These are phyloP conservation scores for Iguana delicatissima DNA, from an alignment of 2,797 vertebrate species.

Conservation along the genomic window DNA sequence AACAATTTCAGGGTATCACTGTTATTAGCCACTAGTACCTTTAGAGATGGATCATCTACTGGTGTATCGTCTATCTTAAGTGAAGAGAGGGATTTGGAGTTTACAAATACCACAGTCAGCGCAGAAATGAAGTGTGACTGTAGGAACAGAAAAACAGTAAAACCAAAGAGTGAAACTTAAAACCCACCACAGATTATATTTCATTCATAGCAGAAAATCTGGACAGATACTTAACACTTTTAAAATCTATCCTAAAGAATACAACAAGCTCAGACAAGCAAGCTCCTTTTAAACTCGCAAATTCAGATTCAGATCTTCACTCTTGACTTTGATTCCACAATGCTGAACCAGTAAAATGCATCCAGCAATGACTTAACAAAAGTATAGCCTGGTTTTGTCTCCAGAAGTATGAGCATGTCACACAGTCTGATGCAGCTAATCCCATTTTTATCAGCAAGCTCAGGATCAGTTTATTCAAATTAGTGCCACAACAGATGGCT, in stretches of 20 bases:
- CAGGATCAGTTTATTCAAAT: not conserved
- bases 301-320: not conserved
- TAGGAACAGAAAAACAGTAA: constrained; percentile 50
- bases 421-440: not conserved
- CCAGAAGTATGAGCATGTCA: not conserved
- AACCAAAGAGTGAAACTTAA: not conserved
- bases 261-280: not conserved
- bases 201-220: not conserved
- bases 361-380: too few species aligned
- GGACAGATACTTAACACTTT: not conserved
- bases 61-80: constrained; percentile 98
- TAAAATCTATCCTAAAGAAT: not conserved
- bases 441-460: not conserved
- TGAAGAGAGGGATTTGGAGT: constrained; percentile 97
- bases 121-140: constrained; percentile 99
- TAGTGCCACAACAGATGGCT: too few species aligned
- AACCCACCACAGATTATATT: not conserved
- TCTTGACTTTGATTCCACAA: not conserved
- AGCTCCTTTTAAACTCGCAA: not conserved
- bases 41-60: constrained; percentile 96
- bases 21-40: constrained; percentile 96
- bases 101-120: constrained; percentile 98
- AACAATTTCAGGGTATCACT: constrained; percentile 94
- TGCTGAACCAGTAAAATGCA: not conserved
- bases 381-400: not conserved